These are phyloP conservation scores for Pantherophis alleghaniensis DNA, from an alignment of 2,797 vertebrate species.

Conservation along the genomic window DNA sequence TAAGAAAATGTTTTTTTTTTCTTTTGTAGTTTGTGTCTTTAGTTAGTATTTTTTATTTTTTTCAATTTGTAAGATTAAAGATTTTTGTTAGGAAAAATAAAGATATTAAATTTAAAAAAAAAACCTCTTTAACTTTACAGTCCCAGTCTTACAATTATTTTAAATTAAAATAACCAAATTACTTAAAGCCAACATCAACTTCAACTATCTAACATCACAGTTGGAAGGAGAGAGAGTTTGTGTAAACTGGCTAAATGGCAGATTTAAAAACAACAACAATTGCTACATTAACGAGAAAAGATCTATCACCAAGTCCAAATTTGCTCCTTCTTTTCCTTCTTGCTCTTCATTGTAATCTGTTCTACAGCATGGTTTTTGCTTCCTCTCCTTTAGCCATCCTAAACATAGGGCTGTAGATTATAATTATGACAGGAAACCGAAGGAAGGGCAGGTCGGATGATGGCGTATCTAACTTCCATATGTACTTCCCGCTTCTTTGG, in stretches of 20 bases:
- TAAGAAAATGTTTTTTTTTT: not conserved
- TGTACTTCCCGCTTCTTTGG: not conserved
- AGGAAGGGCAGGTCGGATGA: too few relatives aligned
- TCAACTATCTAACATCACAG: not conserved
- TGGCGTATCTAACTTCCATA: not conserved
- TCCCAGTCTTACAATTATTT: not conserved
- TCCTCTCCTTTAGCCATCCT: not conserved
- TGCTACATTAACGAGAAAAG: not conserved
- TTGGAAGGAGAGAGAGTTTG: not conserved
- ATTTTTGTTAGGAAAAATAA: not conserved
- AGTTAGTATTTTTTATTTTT: not conserved
- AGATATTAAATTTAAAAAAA: not conserved
- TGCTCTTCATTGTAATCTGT: not conserved
- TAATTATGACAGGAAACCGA: not conserved
- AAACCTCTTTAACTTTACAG: not conserved
- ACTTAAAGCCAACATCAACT: not conserved
- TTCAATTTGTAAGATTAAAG: not conserved
- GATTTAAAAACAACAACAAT: not conserved
- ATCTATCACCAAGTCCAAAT: not conserved
- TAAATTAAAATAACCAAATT: not conserved
- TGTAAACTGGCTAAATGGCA: too few relatives aligned
- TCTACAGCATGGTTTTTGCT: not conserved
- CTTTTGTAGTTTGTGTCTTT: not conserved
- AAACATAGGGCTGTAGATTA: not conserved
- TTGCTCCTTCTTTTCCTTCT: not conserved